Percentiles rank a stretch among this genome's conserved stretches.
phyloP scores from a whole-genome alignment of 92 coral and sea anemone genomes.

The Ricordea florida region DNA sequence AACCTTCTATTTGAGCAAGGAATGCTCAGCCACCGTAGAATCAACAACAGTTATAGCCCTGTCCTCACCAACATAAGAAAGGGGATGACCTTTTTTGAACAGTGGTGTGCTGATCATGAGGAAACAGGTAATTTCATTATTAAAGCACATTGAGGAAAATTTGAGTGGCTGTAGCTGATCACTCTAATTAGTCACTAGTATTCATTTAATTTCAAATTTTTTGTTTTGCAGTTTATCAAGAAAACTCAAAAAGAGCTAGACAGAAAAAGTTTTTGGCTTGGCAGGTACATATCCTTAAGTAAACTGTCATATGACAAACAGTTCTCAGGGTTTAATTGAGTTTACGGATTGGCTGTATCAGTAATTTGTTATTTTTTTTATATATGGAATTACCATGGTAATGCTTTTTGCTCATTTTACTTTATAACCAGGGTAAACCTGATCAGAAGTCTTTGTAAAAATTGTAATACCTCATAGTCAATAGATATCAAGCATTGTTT shows the following conservation, averaged over 20 bases:
- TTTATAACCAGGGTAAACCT: too few species aligned
- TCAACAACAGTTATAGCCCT: background rate
- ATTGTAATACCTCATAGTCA: too few species aligned
- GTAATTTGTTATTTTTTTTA: too few species aligned
- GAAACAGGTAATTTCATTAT: background rate
- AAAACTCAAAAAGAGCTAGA: background rate
- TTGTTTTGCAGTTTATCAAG: background rate
- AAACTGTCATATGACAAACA: too few species aligned
- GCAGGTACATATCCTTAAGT: background rate
- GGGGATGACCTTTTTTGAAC: background rate
- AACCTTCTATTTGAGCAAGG: slow-evolving; percentile 33
- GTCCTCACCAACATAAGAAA: background rate
- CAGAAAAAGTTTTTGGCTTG: slow-evolving; percentile 12
- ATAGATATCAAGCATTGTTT: too few species aligned
- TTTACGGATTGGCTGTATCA: too few species aligned
- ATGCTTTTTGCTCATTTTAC: too few species aligned
- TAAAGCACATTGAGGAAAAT: background rate
- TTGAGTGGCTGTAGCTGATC: too few species aligned
- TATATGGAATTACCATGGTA: too few species aligned
- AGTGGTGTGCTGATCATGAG: slow-evolving; percentile 5
- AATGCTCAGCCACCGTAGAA: background rate
- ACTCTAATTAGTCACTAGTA: background rate
- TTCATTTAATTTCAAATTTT: background rate
- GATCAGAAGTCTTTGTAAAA: too few species aligned
- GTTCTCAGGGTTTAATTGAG: too few species aligned